Base-by-base conservation (phyloP, 92 coral and sea anemone genomes). In the Anthopleura xanthogrammica region DNA sequence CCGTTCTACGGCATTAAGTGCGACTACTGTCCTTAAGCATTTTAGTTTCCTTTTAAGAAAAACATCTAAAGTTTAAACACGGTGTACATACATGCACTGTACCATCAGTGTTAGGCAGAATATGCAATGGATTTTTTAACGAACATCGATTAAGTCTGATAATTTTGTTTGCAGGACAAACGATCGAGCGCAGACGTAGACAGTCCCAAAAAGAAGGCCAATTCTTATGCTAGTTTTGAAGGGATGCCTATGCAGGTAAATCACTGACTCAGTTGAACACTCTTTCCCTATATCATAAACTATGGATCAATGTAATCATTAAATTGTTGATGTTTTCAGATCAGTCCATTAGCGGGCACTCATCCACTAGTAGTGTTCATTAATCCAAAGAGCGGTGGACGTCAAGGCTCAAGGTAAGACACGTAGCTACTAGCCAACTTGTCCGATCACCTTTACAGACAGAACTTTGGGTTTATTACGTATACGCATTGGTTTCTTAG, bases 161-260 rank as follows among this genome's bases (percentile, higher is more conserved):
- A 39, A 39, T 60, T 75, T 83, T 55, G 41, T 60, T 65, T 92
- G 98, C 92, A 96, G 82, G 91, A 92, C 50, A 92, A 85, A 77
- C 89, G 87, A 84, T 88, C 85, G 46, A 87, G 82, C 76, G 71
- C 91, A 40, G 88, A 90, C 3, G 82, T 91, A 12, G 88, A 90
- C 24, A 92, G 89, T 50, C 89, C 89, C 41, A 92, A 90, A 58
- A 94, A 91, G 82, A 92, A 93, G 55, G 83, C 95, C 76, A 96
- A 96, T 75, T 94, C 99, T 8, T 95, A 94, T 77, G 92, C 91
- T 42, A 96, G 95, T 76, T 94, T 96, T 85, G 99, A 96, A 68
- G 99, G 99, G 70, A 96, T 96, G 96, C 99, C 99, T 19, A 96
- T 96, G 91, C 99, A 96, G 98, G 99, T 94, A 56, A 57, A 87